Percentiles rank a stretch among this genome's conserved stretches.
These are phyloP conservation scores for Orthonyx spaldingii DNA, from an alignment of 2,113 vertebrate genomes.

Conservation along the genomic window DNA sequence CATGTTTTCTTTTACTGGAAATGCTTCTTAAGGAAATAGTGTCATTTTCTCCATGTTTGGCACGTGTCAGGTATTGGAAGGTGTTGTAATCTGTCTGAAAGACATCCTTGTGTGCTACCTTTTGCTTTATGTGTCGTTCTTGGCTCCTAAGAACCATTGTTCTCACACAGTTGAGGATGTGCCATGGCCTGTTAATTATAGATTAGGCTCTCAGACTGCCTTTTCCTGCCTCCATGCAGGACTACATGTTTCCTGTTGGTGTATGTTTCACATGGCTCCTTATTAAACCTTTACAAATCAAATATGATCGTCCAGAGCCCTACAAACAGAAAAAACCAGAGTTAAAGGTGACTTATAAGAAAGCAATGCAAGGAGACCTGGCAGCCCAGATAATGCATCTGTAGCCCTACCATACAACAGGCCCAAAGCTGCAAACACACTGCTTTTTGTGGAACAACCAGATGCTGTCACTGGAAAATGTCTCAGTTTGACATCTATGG, in stretches of 20 bases:
- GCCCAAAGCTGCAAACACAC: conserved; percentile 16
- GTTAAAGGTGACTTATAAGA: background rate
- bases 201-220: background rate
- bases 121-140: background rate
- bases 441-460: conserved; percentile 18
- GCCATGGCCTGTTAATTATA: background rate
- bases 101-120: background rate
- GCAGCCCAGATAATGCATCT: background rate
- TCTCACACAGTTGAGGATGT: background rate
- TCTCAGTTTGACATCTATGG: conserved; percentile 22
- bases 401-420: background rate
- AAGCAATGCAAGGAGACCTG: background rate
- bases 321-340: background rate
- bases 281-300: background rate
- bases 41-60: background rate
- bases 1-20: background rate
- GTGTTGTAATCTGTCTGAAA: background rate
- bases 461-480: conserved; percentile 40
- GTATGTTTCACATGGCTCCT: background rate
- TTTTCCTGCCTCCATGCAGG: background rate
- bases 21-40: background rate
- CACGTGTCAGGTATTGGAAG: background rate
- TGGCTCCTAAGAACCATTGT: background rate
- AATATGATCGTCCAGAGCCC: background rate
- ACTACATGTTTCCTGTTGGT: background rate